These are phyloP conservation scores for Cavia aperea DNA, from an alignment of 2,113 vertebrate genomes.

Conservation along the genomic window DNA sequence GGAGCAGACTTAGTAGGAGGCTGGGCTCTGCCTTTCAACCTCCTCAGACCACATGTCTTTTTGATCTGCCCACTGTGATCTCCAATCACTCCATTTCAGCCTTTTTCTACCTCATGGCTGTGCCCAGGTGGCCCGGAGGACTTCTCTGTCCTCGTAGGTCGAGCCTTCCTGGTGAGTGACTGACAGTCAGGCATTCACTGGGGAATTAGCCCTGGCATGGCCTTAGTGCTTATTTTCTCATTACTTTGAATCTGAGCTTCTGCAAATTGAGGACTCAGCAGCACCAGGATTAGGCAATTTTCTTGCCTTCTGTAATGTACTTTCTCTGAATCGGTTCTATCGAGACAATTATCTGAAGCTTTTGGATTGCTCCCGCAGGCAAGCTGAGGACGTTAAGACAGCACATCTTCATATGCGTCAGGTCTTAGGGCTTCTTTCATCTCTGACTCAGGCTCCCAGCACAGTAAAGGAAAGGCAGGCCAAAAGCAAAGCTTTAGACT, in stretches of 20 bases:
- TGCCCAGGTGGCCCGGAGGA: background rate
- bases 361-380: slow-evolving; percentile 23
- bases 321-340: slow-evolving; percentile 57
- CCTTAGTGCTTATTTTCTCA: slow-evolving; percentile 26
- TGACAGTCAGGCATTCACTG: background rate
- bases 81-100: rapidly evolving
- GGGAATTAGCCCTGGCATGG: background rate
- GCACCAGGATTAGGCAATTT: slow-evolving; percentile 48
- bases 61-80: background rate
- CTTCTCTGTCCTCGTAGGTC: background rate
- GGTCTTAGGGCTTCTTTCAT: background rate
- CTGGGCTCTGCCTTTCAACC: background rate
- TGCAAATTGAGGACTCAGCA: slow-evolving; percentile 57
- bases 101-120: background rate
- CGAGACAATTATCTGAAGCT: slow-evolving; percentile 52
- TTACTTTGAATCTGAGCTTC: slow-evolving; percentile 54
- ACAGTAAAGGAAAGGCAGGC: background rate
- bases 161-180: background rate
- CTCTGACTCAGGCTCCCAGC: background rate
- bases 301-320: slow-evolving; percentile 50
- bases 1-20: background rate
- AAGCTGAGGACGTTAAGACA: background rate
- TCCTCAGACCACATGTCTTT: background rate
- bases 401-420: background rate
- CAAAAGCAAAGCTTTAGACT: background rate